Conservation (phyloP, 2,888 invertebrate species). For the Aporophyla lueneburgensis region DNA sequence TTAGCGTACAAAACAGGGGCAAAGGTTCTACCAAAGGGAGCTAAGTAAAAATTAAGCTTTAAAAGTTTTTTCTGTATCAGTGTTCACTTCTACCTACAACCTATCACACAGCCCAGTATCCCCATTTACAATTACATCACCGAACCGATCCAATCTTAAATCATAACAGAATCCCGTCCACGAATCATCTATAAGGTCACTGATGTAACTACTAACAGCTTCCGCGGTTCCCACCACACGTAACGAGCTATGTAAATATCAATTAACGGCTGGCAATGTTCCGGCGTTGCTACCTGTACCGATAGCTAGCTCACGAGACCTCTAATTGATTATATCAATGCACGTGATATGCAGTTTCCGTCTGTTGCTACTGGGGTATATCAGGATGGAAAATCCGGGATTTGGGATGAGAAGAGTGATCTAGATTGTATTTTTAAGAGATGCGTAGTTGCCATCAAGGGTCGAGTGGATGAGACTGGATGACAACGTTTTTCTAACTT, state of each 20-base stretch:
- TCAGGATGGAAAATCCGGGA: neutral
- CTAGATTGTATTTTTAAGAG: neutral
- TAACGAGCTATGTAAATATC: slow-evolving; percentile 79
- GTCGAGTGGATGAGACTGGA: neutral
- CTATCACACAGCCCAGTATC: neutral
- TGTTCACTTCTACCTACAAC: no score
- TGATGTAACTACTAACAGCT: slow-evolving; percentile 64
- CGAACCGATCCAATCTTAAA: slow-evolving; percentile 36
- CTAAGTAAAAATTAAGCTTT: neutral
- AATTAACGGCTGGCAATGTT: slow-evolving; percentile 81
- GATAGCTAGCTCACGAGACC: slow-evolving; percentile 62
- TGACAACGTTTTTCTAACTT: no score
- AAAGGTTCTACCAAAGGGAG: neutral
- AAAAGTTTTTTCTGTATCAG: neutral
- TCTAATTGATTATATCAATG: slow-evolving; percentile 63
- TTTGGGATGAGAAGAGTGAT: neutral
- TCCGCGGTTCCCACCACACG: slow-evolving; percentile 60
- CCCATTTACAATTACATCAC: slow-evolving; percentile 21
- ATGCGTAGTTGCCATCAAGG: neutral
- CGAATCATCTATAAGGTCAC: slow-evolving; percentile 62
- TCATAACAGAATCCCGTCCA: slow-evolving; percentile 61
- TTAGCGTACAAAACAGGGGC: neutral
- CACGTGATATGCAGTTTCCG: slow-evolving; percentile 48
- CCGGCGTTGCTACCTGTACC: slow-evolving; percentile 72
- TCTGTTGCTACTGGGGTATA: neutral